These are phyloP conservation scores for Channa maculata DNA, from an alignment of 2,113 vertebrate genomes.

Conservation along the genomic window DNA sequence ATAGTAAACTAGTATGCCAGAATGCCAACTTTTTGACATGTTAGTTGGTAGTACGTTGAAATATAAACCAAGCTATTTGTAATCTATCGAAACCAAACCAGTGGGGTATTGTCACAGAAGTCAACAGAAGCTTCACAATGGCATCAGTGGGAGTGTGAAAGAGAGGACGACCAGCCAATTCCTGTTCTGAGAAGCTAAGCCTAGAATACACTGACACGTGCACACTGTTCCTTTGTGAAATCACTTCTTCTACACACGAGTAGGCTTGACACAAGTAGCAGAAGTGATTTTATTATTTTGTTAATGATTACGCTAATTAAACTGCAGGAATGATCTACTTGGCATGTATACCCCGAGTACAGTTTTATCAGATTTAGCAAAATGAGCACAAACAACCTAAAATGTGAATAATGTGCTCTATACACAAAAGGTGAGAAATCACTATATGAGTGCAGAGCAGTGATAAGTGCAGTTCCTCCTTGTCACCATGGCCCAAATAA, in stretches of 20 bases:
- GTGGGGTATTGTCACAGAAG: conserved; percentile 46
- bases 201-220: conserved; percentile 59
- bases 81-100: conserved; percentile 42
- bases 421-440: background rate
- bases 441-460: background rate
- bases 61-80: conserved; percentile 28
- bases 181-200: conserved; percentile 50
- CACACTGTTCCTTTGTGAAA: conserved; percentile 39
- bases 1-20: conserved; percentile 22
- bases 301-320: background rate
- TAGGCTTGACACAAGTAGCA: background rate
- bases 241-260: conserved; percentile 13
- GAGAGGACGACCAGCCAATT: conserved; percentile 49
- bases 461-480: background rate
- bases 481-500: background rate
- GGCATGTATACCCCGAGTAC: background rate
- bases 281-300: conserved; percentile 8
- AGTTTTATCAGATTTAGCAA: background rate
- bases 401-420: background rate
- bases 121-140: conserved; percentile 60
- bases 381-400: background rate
- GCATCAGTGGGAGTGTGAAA: conserved; percentile 66
- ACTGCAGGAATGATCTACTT: background rate
- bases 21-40: conserved; percentile 2
- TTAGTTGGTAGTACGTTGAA: conserved; percentile 8